Evolutionary conservation across 2,797 vertebrate genomes (phyloP).

Genomic region (Salmo trutta): DNA sequence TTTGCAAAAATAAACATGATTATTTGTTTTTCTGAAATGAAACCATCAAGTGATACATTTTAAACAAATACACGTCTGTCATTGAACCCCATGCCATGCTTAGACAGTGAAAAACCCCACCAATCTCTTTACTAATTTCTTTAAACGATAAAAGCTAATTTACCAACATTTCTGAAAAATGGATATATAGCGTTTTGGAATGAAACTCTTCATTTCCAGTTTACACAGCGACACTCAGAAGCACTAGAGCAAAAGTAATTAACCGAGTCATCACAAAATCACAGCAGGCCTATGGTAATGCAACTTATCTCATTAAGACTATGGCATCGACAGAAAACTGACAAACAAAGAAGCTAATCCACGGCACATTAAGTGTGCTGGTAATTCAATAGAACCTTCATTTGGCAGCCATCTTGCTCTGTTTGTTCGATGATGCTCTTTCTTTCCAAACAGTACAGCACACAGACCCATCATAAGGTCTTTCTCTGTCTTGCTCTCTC

Average conservation of each 20-base stretch:
- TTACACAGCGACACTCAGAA: constrained; percentile 48
- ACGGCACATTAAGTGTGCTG: constrained; percentile 78
- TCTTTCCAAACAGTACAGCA: constrained; percentile 53
- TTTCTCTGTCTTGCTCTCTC: not conserved
- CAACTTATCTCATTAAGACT: constrained; percentile 78
- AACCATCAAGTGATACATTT: too few relatives aligned
- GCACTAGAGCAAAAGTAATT: constrained; percentile 78
- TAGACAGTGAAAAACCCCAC: too few relatives aligned
- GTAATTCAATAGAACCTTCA: constrained; percentile 99
- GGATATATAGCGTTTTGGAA: too few relatives aligned
- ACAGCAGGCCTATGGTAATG: constrained; percentile 75
- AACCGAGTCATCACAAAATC: constrained; percentile 78
- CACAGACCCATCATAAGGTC: constrained; percentile 36
- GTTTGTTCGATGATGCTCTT: constrained; percentile 86
- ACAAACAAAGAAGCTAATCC: constrained; percentile 77
- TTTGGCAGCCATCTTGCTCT: constrained; percentile 96
- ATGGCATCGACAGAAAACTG: constrained; percentile 69
- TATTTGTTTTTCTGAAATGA: too few relatives aligned
- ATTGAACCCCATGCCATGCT: not conserved
- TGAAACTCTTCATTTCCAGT: not conserved
- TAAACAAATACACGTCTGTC: too few relatives aligned
- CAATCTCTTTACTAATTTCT: too few relatives aligned
- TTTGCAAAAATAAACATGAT: too few relatives aligned
- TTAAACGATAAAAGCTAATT: too few relatives aligned
- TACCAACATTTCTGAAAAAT: too few relatives aligned